Evolutionary conservation across 2,888 invertebrate species (phyloP).

Genomic region (Sympetrum striolatum): DNA sequence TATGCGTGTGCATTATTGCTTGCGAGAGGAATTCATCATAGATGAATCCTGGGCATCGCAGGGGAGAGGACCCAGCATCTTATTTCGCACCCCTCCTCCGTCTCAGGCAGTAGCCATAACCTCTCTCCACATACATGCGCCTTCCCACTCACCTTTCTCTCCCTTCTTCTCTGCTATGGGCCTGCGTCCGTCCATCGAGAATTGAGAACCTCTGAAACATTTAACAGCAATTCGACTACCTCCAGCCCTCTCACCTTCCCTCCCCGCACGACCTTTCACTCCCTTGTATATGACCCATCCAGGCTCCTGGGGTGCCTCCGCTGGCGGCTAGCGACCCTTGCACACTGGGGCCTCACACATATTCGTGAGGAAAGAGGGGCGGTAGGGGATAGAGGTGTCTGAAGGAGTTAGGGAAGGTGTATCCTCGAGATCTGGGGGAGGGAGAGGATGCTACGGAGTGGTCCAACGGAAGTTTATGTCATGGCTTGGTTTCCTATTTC

Average conservation of each 20-base stretch:
- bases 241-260: neutral
- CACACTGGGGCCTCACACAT: constrained; percentile 31
- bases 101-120: neutral
- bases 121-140: neutral
- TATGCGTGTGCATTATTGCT: no score
- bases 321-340: neutral
- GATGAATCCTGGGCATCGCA: neutral
- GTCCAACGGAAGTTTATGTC: constrained; percentile 29
- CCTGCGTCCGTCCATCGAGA: constrained; percentile 35
- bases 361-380: constrained; percentile 28
- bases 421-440: neutral
- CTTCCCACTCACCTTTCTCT: neutral
- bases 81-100: neutral
- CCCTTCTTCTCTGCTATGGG: neutral
- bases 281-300: constrained; percentile 39
- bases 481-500: constrained; percentile 35
- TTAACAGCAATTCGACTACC: constrained; percentile 42
- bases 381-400: neutral
- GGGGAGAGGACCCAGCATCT: neutral
- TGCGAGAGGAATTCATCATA: neutral
- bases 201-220: constrained; percentile 40
- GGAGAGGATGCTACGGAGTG: neutral
- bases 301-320: neutral
- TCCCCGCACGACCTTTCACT: neutral
- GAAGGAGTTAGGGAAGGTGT: neutral